Base-by-base conservation (phyloP, 2,797 vertebrate genomes). In the Pelochelys cantorii region DNA sequence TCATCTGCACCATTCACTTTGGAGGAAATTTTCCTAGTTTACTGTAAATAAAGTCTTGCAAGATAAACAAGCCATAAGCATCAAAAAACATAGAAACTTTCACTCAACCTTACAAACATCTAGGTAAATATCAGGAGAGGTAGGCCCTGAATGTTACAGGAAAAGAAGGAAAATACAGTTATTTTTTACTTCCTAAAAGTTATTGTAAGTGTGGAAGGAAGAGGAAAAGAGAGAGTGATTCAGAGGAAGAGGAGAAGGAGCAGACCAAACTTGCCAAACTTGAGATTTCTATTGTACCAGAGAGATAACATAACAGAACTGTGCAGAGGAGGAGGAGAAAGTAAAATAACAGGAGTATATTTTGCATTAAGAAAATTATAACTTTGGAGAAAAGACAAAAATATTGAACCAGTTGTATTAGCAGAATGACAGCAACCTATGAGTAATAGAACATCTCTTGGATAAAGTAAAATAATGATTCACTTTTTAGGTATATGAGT, bases 51-150 rank as follows among this genome's bases (percentile, higher is more conserved):
- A 95, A 13, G 6, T n/a, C 37, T 94, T 84, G 31, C 81, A 83
- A 86, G 91, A 90, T 74, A 90, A 90, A 90, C 42, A 95, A 88
- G 81, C 86, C 89, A 52, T 87, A 85, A 90, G 94, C 83, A 90
- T 17, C 88, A 92, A 84, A 1, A 86, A 90, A 1, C 60, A 90
- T 42, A 85, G 56, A 96, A 90, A 93, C 82, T 85, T 42, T 42
- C 86, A 87, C 83, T 93, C 57, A 62, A 22, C 85, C 86, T 71
- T 34, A 3, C 27, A 84, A 84, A 34, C 7, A 25, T 27, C n/a
- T 54, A 48, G 15, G 25, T 18, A n/a, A n/a, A 20, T 20, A 27
- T 54, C 52, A 17, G 29, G 29, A 54, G n/a, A 55, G 31, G 13
- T 82, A 83, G 55, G 31, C 54, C 79, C 9, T 78, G 77, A 65